Base-by-base conservation (phyloP, 2,797 vertebrate genomes). In the Leucoraja ocellata region DNA sequence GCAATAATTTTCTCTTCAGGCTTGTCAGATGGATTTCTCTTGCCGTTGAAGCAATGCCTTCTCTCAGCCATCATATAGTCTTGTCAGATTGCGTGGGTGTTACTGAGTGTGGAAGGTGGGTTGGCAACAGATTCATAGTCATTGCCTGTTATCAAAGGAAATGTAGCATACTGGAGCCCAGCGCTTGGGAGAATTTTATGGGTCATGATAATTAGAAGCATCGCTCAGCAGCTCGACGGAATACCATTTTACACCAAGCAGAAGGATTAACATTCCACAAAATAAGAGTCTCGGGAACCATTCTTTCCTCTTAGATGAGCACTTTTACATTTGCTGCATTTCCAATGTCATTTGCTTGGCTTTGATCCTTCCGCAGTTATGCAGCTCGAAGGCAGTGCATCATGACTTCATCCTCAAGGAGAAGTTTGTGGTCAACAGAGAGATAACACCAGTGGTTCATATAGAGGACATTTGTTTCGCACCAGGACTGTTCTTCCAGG, bases 161-260 rank as follows among this genome's bases (percentile, higher is more conserved):
- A 92, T 74, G 39, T 46, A 92, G 21, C 5, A 0, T 18, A 54
- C 5, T 92, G 84, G 68, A 88, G 84, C 63, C 63, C 63, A 68
- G 63, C 32, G 6, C 84, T 68, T 68, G 90, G 71, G 76, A 92
- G 84, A 23, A 39, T 74, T 92, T 92, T 92, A 92, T 92, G 71
- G n/a, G 39, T 46, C 90, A 74, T 23, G 68, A 46, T 73, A 91
- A 91, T 91, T 74, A 92, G 71, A 46, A 92, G 76, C 16, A 5
- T 54, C 36, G 54, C 71, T 54, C 90, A 74, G 32, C 36, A 54
- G 68, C 65, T 92, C 76, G 71, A n/a, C 46, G 28, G 90, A 58
- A 76, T 36, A 76, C 71, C 36, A 14, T 91, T 92, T 74, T 16
- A 92, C 23, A 16, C 18, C 90, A n/a, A 74, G 23, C 36, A 76